Evolutionary conservation across 2,888 invertebrate genomes (phyloP), one percentile per base, ranked within the genome.

Genomic region (Eristalis tenax): DNA sequence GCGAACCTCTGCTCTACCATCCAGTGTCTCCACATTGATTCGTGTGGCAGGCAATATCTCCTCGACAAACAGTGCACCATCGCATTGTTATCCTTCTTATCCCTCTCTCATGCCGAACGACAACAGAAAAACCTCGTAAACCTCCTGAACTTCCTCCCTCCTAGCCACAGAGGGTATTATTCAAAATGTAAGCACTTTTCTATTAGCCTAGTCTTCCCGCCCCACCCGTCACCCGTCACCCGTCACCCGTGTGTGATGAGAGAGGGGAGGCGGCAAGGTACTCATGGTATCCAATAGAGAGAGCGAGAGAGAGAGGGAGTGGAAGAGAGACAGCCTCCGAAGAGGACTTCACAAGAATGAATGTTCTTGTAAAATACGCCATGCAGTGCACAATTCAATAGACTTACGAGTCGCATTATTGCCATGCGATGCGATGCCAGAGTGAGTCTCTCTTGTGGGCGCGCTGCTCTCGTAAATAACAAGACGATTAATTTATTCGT

Each of bases 401-500:
- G 83, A 87, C 87, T 83, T 77, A 80, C 32, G 75, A 73, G 64
- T 83, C 83, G 79, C 79, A 83, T 83, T 83, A 87, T 83, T 83
- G 63, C 73, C 80, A 80, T 71, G 65, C 69, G 35, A 69, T 69
- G 66, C 43, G 23, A 28, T 61, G 6, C 28, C 61, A 26, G 61
- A 63, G 32, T 63, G 63, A n/a, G 18, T 63, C 50, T 50, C 50
- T 50, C 50, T 50, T 50, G 50, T 64, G 71, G 83, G 38, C 59
- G 66, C 79, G 83, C 87, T 87, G 66, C 79, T 87, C 87, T 87
- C 78, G 79, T 83, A 87, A 87, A 87, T 87, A 87, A 87, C 83
- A 87, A 87, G 87, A 83, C 87, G 87, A 87, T 87, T 87, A 87
- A 87, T 87, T 87, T 87, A 83, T 87, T 87, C 83, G 83, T 76